Evolutionary conservation across 2,888 invertebrate species (phyloP).

Genomic region (Eucera pruinosa): DNA sequence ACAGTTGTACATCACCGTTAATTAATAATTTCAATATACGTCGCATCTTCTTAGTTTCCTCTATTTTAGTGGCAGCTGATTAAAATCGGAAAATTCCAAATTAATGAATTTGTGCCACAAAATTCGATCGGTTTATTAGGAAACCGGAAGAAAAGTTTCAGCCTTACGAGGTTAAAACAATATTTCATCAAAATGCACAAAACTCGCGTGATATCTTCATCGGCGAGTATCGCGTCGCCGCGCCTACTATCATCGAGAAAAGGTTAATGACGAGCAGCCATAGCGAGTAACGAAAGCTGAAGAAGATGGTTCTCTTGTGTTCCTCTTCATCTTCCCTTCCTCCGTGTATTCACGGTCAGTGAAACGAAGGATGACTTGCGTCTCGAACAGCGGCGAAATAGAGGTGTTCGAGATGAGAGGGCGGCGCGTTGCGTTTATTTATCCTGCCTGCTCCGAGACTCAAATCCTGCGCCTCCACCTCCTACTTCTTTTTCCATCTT

Average conservation of each 20-base stretch:
- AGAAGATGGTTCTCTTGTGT: constrained; percentile 40
- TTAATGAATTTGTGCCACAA: no score
- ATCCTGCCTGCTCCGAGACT: constrained; percentile 79
- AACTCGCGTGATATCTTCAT: no score
- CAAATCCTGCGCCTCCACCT: constrained; percentile 39
- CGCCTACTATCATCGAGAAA: constrained; percentile 1
- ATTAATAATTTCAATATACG: no score
- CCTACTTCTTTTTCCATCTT: constrained; percentile 11
- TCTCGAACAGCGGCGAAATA: constrained; percentile 77
- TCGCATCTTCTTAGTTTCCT: no score
- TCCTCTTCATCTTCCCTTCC: constrained; percentile 10
- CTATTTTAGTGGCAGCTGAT: no score
- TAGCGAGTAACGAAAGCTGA: constrained; percentile 48
- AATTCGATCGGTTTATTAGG: no score
- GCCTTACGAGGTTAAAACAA: no score
- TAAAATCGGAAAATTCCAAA: no score
- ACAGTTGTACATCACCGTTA: no score
- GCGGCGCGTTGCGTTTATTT: constrained; percentile 83
- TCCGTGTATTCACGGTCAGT: constrained; percentile 40
- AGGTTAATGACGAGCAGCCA: constrained; percentile 58
- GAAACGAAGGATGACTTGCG: constrained; percentile 75
- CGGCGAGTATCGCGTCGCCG: not conserved
- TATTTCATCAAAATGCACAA: no score
- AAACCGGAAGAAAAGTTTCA: no score
- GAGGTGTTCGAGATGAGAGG: constrained; percentile 83